Base-by-base conservation (phyloP, 2,888 invertebrate genomes). In the Drosophila demipolita region DNA sequence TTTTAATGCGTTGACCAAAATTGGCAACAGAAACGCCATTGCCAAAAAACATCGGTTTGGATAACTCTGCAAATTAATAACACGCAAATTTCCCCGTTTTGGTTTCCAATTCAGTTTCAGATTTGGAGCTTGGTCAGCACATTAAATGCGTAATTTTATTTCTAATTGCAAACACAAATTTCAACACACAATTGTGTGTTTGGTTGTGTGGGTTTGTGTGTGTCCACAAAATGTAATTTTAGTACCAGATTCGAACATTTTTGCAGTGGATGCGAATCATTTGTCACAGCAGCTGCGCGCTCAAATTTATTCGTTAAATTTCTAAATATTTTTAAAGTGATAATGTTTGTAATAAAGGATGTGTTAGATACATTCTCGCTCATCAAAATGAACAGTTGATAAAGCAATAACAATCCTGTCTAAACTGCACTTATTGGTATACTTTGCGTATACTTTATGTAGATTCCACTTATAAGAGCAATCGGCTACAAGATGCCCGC, bases 1-100 rank as follows among this genome's bases (percentile, higher is more conserved):
- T 87, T 83, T 87, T 87, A 87, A 87, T 87, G 87, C 61, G 73
- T 70, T 73, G 73, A 66, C 64, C 76, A 53, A 58, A 52, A 26
- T 35, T 54, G 59, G 8, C 23, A 48, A 48, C 38, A 50, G 36
- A 26, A 58, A 38, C 57, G 40, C 60, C 53, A 57, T 32, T 50
- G 35, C 55, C 49, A 54, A 26, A 69, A 53, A 65, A 36, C 42
- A 65, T 48, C 67, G 64, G 59, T 66, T 76, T 59, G 61, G n/a
- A 38, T 55, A 77, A 65, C 52, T 65, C 66, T 60, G 60, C 73
- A 78, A 82, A 80, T 81, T 73, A 77, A 67, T 70, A 62, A 54
- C 45, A 57, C 68, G 57, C 50, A 74, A 65, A 26, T 66, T 76
- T 80, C 62, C 53, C 49, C 55, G 63, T 78, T 67, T 40, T 54